Percentiles rank a stretch among this genome's conserved stretches.
Conservation (phyloP, 2,797 vertebrate species). For the Selene dorsalis region DNA sequence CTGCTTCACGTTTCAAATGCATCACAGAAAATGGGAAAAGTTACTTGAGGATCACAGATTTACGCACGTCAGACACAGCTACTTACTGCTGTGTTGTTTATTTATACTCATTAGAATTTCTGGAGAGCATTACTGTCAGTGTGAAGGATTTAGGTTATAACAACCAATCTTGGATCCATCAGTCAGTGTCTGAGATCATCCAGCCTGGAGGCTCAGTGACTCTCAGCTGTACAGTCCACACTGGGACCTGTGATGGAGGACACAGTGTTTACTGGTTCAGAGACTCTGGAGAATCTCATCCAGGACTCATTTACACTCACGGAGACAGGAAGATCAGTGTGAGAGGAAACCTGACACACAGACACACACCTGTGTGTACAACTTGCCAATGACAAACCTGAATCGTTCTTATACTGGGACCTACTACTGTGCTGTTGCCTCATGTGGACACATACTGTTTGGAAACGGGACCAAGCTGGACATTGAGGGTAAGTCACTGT, state of each 20-base stretch:
- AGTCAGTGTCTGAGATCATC: conserved; percentile 17
- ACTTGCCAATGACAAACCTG: background rate
- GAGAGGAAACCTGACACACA: conserved; percentile 3
- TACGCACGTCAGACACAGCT: conserved; percentile 45
- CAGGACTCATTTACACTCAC: conserved; percentile 52
- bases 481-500: background rate
- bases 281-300: conserved; percentile 33
- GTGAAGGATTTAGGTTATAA: conserved; percentile 30
- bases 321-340: conserved; percentile 39
- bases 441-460: conserved; percentile 63
- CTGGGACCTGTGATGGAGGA: conserved; percentile 54
- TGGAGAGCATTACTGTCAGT: background rate
- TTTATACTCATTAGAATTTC: background rate
- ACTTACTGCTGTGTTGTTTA: conserved; percentile 48
- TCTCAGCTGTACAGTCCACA: conserved; percentile 64
- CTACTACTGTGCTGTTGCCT: conserved; percentile 44
- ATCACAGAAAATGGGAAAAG: background rate
- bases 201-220: conserved; percentile 53
- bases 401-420: conserved; percentile 38
- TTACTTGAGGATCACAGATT: conserved; percentile 17
- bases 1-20: conserved; percentile 16
- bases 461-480: conserved; percentile 41
- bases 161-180: conserved; percentile 41
- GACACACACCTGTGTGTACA: conserved; percentile 51
- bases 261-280: conserved; percentile 69